A percentile compares a stretch with the other conserved stretches of the same genome.
These are phyloP conservation scores for Takifugu flavidus DNA, from an alignment of 2,113 vertebrate genomes.

Conservation along the genomic window DNA sequence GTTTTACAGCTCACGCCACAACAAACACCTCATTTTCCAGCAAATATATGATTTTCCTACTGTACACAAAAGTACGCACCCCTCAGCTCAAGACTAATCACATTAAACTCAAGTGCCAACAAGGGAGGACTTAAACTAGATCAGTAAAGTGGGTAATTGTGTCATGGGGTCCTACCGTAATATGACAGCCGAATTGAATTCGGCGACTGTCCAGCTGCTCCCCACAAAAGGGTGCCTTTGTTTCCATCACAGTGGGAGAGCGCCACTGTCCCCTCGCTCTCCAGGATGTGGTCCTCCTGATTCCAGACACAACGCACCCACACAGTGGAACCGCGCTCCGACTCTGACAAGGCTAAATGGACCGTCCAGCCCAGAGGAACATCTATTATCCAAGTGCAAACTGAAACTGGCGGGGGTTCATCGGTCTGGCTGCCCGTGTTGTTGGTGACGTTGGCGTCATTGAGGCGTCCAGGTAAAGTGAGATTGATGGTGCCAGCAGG, in stretches of 20 bases:
- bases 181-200: constrained; percentile 37
- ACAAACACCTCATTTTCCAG: constrained; percentile 19
- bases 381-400: constrained; percentile 57
- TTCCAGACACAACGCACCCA: constrained; percentile 33
- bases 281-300: constrained; percentile 3
- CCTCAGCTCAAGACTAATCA: not conserved
- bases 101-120: constrained; percentile 24
- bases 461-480: constrained; percentile 21
- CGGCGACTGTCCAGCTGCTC: constrained; percentile 17
- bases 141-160: constrained; percentile 12
- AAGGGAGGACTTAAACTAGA: not conserved
- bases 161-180: constrained; percentile 44
- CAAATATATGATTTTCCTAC: not conserved
- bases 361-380: constrained; percentile 32
- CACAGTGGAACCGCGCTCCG: constrained; percentile 32
- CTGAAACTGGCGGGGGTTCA: not conserved
- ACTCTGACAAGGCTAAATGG: constrained; percentile 19
- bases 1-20: constrained; percentile 16
- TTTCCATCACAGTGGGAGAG: constrained; percentile 48
- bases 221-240: constrained; percentile 44
- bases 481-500: constrained; percentile 38
- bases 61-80: constrained; percentile 2
- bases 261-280: not conserved
- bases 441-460: not conserved
- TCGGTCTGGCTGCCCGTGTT: not conserved